These are phyloP conservation scores for Eudemis profundana DNA, from an alignment of 2,888 invertebrate genomes.

Conservation along the genomic window DNA sequence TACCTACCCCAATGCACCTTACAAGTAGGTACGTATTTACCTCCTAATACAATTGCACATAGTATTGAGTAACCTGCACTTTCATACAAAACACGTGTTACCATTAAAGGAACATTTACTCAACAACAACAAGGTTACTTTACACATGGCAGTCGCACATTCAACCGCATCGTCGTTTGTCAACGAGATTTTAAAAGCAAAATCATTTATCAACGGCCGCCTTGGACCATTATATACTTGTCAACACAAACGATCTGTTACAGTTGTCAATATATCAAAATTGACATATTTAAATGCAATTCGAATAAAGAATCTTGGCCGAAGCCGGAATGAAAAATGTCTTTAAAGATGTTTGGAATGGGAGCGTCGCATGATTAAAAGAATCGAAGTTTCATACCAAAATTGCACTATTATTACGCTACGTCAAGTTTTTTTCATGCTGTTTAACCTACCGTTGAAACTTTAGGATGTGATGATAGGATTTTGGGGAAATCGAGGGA, in stretches of 20 bases:
- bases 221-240: slow-evolving; percentile 39
- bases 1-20: too few relatives aligned
- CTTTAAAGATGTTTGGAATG: slow-evolving; percentile 13
- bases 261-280: slow-evolving; percentile 42
- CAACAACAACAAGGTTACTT: slow-evolving; percentile 28
- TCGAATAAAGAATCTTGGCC: slow-evolving; percentile 30
- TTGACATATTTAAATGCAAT: slow-evolving; percentile 40
- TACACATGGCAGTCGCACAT: slow-evolving; percentile 32
- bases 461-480: too few relatives aligned
- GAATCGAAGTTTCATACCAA: not conserved
- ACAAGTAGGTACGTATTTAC: too few relatives aligned
- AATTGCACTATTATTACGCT: not conserved
- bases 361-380: not conserved
- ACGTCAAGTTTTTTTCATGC: not conserved
- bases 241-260: slow-evolving; percentile 43
- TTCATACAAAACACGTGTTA: slow-evolving; percentile 1
- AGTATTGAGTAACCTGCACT: not conserved
- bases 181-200: slow-evolving; percentile 30
- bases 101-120: slow-evolving; percentile 32
- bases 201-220: slow-evolving; percentile 36
- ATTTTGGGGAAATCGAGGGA: too few relatives aligned
- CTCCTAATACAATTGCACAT: not conserved
- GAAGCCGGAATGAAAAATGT: slow-evolving; percentile 16
- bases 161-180: slow-evolving; percentile 38
- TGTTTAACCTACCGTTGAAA: too few relatives aligned